phyloP scores from a whole-genome alignment of 2,113 vertebrate genomes.

The Cavia aperea region DNA sequence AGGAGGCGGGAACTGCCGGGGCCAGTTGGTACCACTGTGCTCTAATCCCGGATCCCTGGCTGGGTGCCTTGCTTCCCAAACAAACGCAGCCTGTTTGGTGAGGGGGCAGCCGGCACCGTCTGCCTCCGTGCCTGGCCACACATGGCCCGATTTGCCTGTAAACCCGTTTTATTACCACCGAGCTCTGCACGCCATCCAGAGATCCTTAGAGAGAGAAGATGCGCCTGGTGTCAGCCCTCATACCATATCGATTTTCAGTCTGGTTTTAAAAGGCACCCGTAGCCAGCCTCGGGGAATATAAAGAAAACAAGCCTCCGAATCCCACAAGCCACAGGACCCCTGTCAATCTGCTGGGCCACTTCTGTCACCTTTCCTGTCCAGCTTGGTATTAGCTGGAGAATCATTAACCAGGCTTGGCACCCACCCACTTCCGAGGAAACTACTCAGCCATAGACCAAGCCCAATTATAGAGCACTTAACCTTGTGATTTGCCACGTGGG shows the following conservation, averaged over 20 bases:
- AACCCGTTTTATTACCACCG: fast-evolving
- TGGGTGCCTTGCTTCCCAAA: background rate
- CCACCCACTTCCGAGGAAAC: fast-evolving
- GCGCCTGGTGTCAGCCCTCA: fast-evolving
- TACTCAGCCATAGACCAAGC: fast-evolving
- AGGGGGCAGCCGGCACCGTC: fast-evolving
- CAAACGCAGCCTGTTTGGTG: background rate
- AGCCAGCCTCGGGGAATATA: background rate
- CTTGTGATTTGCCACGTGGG: background rate
- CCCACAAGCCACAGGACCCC: background rate
- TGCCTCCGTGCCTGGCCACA: fast-evolving
- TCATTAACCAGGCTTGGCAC: background rate
- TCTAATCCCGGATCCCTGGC: too few species aligned
- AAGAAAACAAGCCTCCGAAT: background rate
- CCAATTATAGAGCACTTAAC: background rate
- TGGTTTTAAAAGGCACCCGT: background rate
- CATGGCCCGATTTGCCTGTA: background rate
- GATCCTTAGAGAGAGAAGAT: background rate
- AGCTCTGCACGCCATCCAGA: too few species aligned
- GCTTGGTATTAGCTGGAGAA: background rate
- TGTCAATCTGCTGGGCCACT: fast-evolving
- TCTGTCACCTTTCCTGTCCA: background rate
- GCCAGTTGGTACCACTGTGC: background rate
- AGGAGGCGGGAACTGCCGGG: background rate
- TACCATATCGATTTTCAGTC: background rate